phyloP scores from a whole-genome alignment of 2,888 invertebrate species.

The Amblyteles armatorius region DNA sequence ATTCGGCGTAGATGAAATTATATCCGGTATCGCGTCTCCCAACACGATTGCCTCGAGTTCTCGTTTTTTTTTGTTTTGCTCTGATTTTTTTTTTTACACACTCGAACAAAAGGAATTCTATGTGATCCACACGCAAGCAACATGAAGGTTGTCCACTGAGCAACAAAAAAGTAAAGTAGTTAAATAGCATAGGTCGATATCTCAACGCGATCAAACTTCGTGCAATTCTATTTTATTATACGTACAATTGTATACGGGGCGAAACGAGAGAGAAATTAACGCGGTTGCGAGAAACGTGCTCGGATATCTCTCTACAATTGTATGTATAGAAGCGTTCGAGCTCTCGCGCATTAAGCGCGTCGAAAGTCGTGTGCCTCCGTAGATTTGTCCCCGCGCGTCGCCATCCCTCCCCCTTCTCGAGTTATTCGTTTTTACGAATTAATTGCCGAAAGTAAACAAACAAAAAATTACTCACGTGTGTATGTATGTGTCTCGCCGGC shows the following conservation, averaged over 20 bases:
- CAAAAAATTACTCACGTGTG: conserved; percentile 47
- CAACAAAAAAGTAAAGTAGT: conserved; percentile 39
- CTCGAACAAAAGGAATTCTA: conserved; percentile 37
- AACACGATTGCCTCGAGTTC: conserved; percentile 55
- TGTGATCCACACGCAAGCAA: conserved; percentile 30
- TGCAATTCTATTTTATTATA: conserved; percentile 72
- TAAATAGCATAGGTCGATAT: conserved; percentile 52
- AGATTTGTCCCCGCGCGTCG: conserved; percentile 26
- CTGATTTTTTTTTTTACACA: conserved; percentile 4
- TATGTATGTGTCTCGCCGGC: conserved; percentile 14
- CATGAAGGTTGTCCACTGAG: conserved; percentile 38
- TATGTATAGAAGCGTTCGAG: conserved; percentile 49
- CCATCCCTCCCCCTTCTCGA: conserved; percentile 18
- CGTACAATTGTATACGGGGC: conserved; percentile 65
- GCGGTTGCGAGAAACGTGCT: conserved; percentile 35
- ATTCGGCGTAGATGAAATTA: conserved; percentile 29
- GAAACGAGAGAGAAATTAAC: conserved; percentile 35
- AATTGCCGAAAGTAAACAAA: conserved; percentile 60
- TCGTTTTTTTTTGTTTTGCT: conserved; percentile 31
- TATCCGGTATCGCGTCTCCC: conserved; percentile 35
- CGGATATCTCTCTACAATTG: conserved; percentile 51
- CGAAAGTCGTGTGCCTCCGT: conserved; percentile 34
- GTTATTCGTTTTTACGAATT: conserved; percentile 43
- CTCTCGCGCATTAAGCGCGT: conserved; percentile 31
- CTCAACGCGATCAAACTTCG: conserved; percentile 69